Evolutionary conservation across 2,113 vertebrate genomes (phyloP).

Genomic region (Herpetotheres cachinnans): DNA sequence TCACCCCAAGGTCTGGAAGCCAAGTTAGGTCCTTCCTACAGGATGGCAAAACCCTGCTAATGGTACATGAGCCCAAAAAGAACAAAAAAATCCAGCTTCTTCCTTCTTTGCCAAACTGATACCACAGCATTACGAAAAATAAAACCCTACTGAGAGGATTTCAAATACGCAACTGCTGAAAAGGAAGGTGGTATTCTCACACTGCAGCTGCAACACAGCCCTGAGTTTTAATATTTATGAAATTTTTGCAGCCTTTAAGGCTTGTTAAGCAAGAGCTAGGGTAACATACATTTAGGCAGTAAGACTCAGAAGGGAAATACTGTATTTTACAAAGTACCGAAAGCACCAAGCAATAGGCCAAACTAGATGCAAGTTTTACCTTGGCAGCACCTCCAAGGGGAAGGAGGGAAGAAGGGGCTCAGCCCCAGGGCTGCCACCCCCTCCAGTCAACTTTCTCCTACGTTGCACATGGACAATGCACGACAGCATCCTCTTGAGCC

Average conservation of each 20-base stretch:
- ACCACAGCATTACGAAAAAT: not conserved
- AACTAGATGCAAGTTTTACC: not conserved
- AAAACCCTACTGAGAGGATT: not conserved
- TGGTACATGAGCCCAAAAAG: not conserved
- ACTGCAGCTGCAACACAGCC: not conserved
- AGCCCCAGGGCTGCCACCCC: not conserved
- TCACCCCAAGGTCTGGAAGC: not conserved
- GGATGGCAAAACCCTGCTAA: not conserved
- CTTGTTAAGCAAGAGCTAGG: not conserved
- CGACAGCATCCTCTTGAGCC: too few species aligned
- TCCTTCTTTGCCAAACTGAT: too few species aligned
- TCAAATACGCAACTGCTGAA: not conserved
- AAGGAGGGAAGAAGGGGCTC: not conserved
- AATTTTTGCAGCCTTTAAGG: not conserved
- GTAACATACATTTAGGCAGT: not conserved
- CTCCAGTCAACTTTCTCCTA: not conserved
- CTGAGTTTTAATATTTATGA: not conserved
- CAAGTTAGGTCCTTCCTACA: not conserved
- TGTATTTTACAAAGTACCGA: not conserved
- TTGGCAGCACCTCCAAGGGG: not conserved
- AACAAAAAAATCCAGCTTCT: not conserved
- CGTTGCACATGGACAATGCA: fast-evolving
- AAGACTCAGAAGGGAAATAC: not conserved
- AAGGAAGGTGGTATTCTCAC: not conserved
- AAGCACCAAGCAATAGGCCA: not conserved